Evolutionary conservation across 1,140 invertebrate genomes (phyloP).

Genomic region (Diuraphis noxia): DNA sequence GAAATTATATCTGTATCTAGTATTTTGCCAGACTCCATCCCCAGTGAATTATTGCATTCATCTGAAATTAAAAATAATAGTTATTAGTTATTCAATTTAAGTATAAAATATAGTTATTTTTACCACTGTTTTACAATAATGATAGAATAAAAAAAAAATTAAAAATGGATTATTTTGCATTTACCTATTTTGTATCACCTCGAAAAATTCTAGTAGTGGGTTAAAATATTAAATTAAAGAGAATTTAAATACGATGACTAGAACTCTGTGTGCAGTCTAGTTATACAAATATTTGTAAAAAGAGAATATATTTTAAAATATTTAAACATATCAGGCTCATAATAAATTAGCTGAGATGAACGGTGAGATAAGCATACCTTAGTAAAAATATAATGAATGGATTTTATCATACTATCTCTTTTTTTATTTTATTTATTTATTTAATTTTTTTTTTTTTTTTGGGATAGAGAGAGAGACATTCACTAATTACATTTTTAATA

Average conservation of each 20-base stretch:
- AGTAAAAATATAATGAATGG: not conserved
- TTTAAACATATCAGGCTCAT: not conserved
- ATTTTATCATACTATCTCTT: not conserved
- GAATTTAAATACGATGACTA: not conserved
- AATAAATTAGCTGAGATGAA: not conserved
- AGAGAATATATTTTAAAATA: not conserved
- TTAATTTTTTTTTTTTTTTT: not conserved
- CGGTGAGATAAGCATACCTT: not conserved
- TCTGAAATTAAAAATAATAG: slow-evolving; percentile 60
- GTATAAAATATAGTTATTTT: not conserved
- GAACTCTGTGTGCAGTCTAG: not conserved
- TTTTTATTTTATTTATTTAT: no score
- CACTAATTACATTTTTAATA: not conserved
- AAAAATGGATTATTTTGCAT: not conserved
- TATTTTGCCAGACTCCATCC: slow-evolving; percentile 68
- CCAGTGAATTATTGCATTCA: slow-evolving; percentile 64
- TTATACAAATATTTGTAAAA: not conserved
- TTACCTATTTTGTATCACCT: not conserved
- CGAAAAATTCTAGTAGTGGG: not conserved
- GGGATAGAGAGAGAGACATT: no score
- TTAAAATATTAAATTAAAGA: not conserved
- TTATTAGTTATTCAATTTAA: not conserved
- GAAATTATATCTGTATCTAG: slow-evolving; percentile 66
- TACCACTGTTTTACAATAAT: not conserved
- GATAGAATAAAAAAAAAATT: not conserved